Evolutionary conservation across 2,797 vertebrate genomes (phyloP), one percentile per base, ranked within the genome.

Genomic region (Sebastes cheni): DNA sequence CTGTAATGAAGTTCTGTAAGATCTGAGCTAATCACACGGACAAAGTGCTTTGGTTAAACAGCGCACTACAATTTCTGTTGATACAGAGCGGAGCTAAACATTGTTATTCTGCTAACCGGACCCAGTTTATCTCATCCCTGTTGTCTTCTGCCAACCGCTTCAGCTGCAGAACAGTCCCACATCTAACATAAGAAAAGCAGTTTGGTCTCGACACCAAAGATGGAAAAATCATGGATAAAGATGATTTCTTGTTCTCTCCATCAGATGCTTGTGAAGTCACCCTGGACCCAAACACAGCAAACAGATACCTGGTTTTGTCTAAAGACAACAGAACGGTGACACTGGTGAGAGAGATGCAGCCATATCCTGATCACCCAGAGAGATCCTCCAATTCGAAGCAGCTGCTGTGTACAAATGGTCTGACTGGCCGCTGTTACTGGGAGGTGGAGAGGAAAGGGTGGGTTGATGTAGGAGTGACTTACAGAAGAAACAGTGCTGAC

Each of bases 231-330:
- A 50, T 18, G 46, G 46, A 8, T 20, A 50, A 50, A 50, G 18
- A 20, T 52, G 20, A n/a, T 52, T n/a, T 50, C 2, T 50, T 52
- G 50, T n/a, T 52, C 42, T 46, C 42, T 46, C 42, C 42, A 46
- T 46, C 22, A 75, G 79, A 81, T 70, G 59, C 67, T 14, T 75
- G 59, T 52, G 14, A 70, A 18, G 22, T 79, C 67, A 71, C 77
- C 20, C 22, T 79, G 72, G 81, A 83, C 55, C 76, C 39, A 22
- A 75, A 75, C 77, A 79, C 81, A 12, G 67, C 54, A n/a, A 29
- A 75, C 67, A 42, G 13, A 27, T 29, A 34, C 22, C 67, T 52
- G 50, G 3, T 52, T 52, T 52, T 52, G 50, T 52, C 50, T 52
- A 2, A 52, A 9, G 50, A 52, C 20, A 52, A 52, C 20, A n/a